Evolutionary conservation across 2,888 invertebrate genomes (phyloP).

Genomic region (Andrena marginata): DNA sequence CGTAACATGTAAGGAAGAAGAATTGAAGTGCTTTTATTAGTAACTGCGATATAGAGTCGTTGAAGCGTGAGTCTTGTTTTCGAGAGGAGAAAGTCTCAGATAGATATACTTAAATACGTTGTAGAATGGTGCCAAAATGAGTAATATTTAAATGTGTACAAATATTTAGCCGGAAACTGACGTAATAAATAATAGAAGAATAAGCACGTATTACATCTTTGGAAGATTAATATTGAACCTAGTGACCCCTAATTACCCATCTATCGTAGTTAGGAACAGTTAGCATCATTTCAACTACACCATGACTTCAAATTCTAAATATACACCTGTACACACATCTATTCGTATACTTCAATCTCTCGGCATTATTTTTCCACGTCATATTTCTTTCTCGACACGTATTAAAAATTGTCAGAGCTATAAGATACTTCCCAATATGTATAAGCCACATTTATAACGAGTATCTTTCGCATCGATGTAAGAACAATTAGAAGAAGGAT

Average conservation of each 20-base stretch:
- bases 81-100: constrained; percentile 56
- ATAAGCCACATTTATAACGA: constrained; percentile 43
- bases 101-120: constrained; percentile 53
- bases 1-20: constrained; percentile 55
- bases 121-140: constrained; percentile 79
- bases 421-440: constrained; percentile 40
- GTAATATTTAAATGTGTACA: constrained; percentile 73
- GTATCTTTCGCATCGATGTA: constrained; percentile 66
- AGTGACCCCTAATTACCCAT: constrained; percentile 33
- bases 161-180: constrained; percentile 74
- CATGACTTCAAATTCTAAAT: constrained; percentile 25
- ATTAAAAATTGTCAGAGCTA: constrained; percentile 40
- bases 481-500: constrained; percentile 19
- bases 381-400: constrained; percentile 47
- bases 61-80: constrained; percentile 57
- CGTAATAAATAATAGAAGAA: constrained; percentile 66
- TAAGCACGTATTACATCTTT: constrained; percentile 41
- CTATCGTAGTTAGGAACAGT: constrained; percentile 36
- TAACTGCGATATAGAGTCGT: constrained; percentile 67
- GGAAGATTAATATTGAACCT: constrained; percentile 48
- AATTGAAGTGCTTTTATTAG: constrained; percentile 71
- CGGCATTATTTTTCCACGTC: constrained; percentile 41
- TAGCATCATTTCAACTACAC: constrained; percentile 17
- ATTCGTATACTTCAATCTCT: constrained; percentile 44
- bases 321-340: constrained; percentile 41